Conservation (phyloP, 2,113 vertebrate species). For the Leptosomus discolor region DNA sequence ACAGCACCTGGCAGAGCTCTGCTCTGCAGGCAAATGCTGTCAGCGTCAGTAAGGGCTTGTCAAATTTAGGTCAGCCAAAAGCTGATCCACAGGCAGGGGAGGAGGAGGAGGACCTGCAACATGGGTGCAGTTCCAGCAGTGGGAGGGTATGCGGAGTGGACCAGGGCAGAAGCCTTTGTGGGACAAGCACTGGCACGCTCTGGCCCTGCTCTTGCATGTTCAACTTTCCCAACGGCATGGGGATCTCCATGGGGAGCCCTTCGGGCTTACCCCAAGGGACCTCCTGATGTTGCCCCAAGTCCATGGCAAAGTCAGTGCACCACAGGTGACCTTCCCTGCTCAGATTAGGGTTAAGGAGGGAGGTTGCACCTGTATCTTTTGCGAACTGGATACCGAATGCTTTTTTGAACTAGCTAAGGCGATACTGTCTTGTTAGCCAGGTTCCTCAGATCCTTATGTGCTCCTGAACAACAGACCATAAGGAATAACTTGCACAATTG, state of each 20-base stretch:
- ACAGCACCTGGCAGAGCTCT: fast-evolving
- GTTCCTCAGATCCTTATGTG: neutral
- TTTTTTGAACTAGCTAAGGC: neutral
- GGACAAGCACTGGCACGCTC: fast-evolving
- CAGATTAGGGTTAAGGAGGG: neutral
- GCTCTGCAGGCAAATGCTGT: neutral
- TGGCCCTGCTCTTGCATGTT: neutral
- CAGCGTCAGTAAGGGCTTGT: neutral
- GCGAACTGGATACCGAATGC: neutral
- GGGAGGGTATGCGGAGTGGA: neutral
- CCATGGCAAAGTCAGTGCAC: neutral
- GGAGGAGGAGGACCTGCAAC: neutral
- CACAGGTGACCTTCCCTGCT: neutral
- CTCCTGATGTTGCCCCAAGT: neutral
- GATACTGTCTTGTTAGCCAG: neutral
- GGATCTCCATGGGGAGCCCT: neutral
- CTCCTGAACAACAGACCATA: neutral
- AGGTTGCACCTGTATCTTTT: neutral
- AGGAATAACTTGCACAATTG: neutral
- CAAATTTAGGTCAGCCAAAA: neutral
- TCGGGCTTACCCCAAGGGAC: neutral
- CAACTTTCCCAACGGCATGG: neutral
- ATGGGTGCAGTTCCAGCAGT: fast-evolving
- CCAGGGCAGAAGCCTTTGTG: neutral
- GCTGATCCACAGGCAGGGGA: neutral